These are phyloP conservation scores for Leuciscus idus DNA, from an alignment of 2,113 vertebrate species.

Conservation along the genomic window DNA sequence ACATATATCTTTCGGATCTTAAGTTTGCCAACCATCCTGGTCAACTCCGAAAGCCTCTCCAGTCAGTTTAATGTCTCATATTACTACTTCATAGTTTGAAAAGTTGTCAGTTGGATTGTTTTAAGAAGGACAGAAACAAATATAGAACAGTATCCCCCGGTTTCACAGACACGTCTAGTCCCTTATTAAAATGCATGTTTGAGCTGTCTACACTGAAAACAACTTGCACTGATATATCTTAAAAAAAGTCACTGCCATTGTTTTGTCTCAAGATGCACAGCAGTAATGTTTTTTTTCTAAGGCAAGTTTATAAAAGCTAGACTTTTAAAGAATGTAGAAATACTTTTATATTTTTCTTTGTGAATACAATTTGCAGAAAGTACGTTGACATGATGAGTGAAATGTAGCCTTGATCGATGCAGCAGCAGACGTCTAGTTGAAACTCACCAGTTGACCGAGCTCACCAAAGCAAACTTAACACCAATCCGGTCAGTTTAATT, in stretches of 20 bases:
- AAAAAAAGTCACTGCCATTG: too few relatives aligned
- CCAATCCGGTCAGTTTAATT: background rate
- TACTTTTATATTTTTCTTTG: background rate
- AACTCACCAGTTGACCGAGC: background rate
- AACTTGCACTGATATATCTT: too few relatives aligned
- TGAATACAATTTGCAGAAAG: background rate
- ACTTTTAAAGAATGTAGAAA: background rate
- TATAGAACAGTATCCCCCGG: background rate
- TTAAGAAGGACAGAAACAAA: background rate
- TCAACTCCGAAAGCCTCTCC: background rate
- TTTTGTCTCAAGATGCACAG: too few relatives aligned
- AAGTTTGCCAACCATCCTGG: background rate
- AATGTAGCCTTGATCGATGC: background rate
- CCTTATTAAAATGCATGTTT: too few relatives aligned
- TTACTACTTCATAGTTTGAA: background rate
- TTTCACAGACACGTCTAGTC: too few relatives aligned
- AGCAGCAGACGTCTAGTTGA: background rate
- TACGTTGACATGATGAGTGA: background rate
- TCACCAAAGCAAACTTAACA: constrained; percentile 19
- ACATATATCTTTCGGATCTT: background rate
- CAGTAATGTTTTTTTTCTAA: too few relatives aligned
- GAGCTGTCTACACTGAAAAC: too few relatives aligned
- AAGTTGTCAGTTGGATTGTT: background rate
- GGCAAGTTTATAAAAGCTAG: too few relatives aligned
- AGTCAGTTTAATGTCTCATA: background rate